Evolutionary conservation across 2,797 vertebrate genomes (phyloP), one percentile per base, ranked within the genome.

Genomic region (Lerista edwardsae): DNA sequence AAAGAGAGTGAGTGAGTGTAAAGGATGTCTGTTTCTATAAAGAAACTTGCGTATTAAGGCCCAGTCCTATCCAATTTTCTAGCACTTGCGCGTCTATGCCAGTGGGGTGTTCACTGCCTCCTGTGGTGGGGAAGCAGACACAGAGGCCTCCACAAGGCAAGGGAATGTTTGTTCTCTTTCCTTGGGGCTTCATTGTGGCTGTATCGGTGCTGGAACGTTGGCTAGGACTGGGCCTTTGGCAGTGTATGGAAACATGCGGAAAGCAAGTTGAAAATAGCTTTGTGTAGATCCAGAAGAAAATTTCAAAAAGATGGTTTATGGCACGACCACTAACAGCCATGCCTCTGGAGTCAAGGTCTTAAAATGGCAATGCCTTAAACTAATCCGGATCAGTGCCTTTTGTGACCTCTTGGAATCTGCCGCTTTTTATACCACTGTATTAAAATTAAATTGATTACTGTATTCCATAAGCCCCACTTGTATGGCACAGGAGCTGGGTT

Each of bases 231-330:
- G n/a, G n/a, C n/a, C n/a, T n/a, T 3, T 78, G 68, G 12, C 14
- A 85, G 6, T 73, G 77, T 64, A 61, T 68, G 83, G 44, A 75
- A 69, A 31, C 76, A 69, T 39, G 0, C 6, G 62, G 34, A 64
- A 86, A n/a, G 15, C 23, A 74, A 88, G 17, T 6, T 71, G n/a
- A 76, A 75, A 21, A 71, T 7, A 4, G 8, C 0, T 14, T 2
- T 27, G 15, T 21, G 23, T 27, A 79, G 55, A 47, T 47, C 51
- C 68, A 75, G 31, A 39, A 84, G 17, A 1, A 4, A 21, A 25
- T 78, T 79, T 34, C 1, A n/a, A 84, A 87, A 86, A 67, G 44
- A n/a, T 27, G 5, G 41, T 69, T 91, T 83, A 68, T 75, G 51
- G 47, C 69, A 87, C 86, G 34, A 23, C 27, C 78, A 80, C 79